Evolutionary conservation across 2,888 invertebrate species (phyloP).

Genomic region (Callosobruchus maculatus): DNA sequence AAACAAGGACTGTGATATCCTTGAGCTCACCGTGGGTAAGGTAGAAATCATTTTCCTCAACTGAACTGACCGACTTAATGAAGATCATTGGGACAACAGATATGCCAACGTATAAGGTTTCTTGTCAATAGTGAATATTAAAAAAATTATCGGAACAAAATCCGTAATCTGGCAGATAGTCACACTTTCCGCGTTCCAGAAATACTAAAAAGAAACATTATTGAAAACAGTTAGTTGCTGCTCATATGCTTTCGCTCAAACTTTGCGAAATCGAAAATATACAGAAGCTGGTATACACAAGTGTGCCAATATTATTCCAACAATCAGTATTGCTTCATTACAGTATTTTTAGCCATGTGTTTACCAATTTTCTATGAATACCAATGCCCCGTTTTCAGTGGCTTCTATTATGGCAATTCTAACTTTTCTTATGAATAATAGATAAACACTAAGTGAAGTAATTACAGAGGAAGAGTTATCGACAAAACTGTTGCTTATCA

Average conservation of each 20-base stretch:
- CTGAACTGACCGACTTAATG: too few species aligned
- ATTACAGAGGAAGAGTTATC: neutral
- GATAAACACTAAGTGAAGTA: neutral
- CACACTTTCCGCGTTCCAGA: neutral
- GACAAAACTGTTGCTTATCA: neutral
- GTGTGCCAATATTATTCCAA: neutral
- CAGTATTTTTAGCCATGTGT: neutral
- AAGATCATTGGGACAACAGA: neutral
- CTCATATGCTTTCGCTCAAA: neutral
- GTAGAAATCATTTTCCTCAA: too few species aligned
- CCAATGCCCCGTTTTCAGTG: neutral
- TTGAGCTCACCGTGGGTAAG: too few species aligned
- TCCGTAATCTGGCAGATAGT: neutral
- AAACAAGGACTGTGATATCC: too few species aligned
- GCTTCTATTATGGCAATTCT: neutral
- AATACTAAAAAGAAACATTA: neutral
- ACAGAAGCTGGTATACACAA: neutral
- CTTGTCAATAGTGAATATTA: neutral
- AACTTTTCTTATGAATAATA: neutral
- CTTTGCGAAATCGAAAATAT: neutral
- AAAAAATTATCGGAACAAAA: neutral
- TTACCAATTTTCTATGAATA: neutral
- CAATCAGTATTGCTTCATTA: neutral
- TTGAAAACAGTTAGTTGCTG: neutral
- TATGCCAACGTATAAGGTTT: too few species aligned